These are phyloP conservation scores for Merodon equestris DNA, from an alignment of 2,888 invertebrate species.

Conservation along the genomic window DNA sequence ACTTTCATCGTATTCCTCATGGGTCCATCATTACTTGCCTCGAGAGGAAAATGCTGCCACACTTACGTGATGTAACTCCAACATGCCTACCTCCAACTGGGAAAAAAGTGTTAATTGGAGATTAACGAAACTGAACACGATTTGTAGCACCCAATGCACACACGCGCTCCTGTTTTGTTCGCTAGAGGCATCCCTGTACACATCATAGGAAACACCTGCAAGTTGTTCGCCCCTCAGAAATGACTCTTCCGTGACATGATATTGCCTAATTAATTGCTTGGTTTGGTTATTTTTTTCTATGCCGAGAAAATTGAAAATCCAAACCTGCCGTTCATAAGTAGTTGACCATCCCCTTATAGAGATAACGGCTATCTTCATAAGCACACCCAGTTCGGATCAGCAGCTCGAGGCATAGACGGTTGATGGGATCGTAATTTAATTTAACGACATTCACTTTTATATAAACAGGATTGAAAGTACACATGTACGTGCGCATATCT, in stretches of 20 bases:
- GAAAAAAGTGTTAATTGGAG: no score
- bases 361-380: slow-evolving; percentile 19
- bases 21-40: background rate
- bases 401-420: background rate
- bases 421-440: slow-evolving; percentile 50
- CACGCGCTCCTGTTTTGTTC: no score
- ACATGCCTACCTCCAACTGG: slow-evolving; percentile 12
- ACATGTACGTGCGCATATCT: slow-evolving; percentile 15
- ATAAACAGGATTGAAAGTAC: slow-evolving; percentile 17
- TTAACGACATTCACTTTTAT: slow-evolving; percentile 64
- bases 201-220: no score
- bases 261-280: slow-evolving; percentile 41
- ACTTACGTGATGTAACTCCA: slow-evolving; percentile 2
- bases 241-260: background rate
- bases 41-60: background rate
- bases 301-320: slow-evolving; percentile 38
- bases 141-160: no score
- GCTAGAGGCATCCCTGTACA: no score
- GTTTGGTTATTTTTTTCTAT: slow-evolving; percentile 25
- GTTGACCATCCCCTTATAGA: slow-evolving; percentile 1
- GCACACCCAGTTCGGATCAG: slow-evolving; percentile 17
- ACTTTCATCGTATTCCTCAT: slow-evolving; percentile 8
- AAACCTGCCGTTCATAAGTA: slow-evolving; percentile 14
- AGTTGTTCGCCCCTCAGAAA: slow-evolving; percentile 14
- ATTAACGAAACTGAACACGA: no score